Evolutionary conservation across 2,888 invertebrate species (phyloP).

Genomic region (Pandemis heparana): DNA sequence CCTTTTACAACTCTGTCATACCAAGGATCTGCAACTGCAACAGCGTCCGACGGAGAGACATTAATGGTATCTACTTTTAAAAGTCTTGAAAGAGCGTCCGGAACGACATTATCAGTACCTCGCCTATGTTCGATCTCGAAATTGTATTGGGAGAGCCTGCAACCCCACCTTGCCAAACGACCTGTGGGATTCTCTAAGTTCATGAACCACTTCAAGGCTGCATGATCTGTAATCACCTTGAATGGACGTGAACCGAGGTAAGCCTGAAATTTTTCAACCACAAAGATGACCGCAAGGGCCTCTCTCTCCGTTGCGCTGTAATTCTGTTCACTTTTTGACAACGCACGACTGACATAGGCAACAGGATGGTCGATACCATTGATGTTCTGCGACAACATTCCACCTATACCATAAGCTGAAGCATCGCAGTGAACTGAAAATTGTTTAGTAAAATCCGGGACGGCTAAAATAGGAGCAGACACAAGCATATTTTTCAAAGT

Average conservation of each 20-base stretch:
- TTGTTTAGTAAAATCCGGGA: neutral
- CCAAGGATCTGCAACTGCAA: neutral
- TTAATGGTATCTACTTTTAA: neutral
- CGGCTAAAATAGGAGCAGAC: neutral
- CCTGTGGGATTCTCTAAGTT: conserved; percentile 9
- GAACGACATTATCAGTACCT: conserved; percentile 2
- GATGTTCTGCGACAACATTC: too few relatives aligned
- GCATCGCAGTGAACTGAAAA: too few relatives aligned
- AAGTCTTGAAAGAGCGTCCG: neutral
- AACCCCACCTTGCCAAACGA: neutral
- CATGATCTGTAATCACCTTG: neutral
- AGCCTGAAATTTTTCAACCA: conserved; percentile 3
- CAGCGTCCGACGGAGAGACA: too few relatives aligned
- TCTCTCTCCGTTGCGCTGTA: neutral
- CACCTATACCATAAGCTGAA: too few relatives aligned
- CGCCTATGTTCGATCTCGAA: conserved; percentile 1
- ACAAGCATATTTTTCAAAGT: neutral
- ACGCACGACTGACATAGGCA: too few relatives aligned
- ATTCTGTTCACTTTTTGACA: too few relatives aligned
- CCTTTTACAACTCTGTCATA: neutral
- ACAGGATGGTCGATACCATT: too few relatives aligned
- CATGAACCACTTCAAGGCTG: neutral
- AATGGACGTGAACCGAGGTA: neutral
- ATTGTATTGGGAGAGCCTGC: neutral
- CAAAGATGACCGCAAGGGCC: neutral